Evolutionary conservation across 2,797 vertebrate species (phyloP).

Genomic region (Phataginus tricuspis): DNA sequence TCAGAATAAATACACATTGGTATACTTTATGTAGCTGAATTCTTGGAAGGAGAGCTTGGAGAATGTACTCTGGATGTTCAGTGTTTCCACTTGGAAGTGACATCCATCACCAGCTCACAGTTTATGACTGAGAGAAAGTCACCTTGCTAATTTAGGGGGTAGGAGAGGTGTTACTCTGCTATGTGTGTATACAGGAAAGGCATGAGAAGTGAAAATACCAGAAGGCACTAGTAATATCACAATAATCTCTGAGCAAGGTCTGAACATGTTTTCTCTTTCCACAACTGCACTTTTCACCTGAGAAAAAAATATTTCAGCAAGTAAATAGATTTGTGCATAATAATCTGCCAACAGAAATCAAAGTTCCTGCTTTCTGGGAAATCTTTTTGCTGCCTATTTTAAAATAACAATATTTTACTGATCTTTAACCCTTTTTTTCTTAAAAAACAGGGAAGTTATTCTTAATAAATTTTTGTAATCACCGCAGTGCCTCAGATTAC

Average conservation of each 20-base stretch:
- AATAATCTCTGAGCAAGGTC: neutral
- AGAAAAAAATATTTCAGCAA: neutral
- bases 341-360: neutral
- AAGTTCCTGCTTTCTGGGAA: slow-evolving; percentile 4
- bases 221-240: neutral
- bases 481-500: neutral
- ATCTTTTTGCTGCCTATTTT: neutral
- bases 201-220: neutral
- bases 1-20: neutral
- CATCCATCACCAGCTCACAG: neutral
- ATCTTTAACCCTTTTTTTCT: neutral
- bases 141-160: neutral
- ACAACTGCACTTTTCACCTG: neutral
- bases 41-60: neutral
- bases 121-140: neutral
- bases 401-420: slow-evolving; percentile 40
- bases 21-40: neutral
- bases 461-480: neutral
- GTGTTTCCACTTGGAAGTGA: neutral
- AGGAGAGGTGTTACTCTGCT: neutral
- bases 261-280: neutral
- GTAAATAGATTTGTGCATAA: neutral
- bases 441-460: neutral
- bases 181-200: neutral
- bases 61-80: neutral